Evolutionary conservation across 2,888 invertebrate species (phyloP).

Genomic region (Tipula vernalis): DNA sequence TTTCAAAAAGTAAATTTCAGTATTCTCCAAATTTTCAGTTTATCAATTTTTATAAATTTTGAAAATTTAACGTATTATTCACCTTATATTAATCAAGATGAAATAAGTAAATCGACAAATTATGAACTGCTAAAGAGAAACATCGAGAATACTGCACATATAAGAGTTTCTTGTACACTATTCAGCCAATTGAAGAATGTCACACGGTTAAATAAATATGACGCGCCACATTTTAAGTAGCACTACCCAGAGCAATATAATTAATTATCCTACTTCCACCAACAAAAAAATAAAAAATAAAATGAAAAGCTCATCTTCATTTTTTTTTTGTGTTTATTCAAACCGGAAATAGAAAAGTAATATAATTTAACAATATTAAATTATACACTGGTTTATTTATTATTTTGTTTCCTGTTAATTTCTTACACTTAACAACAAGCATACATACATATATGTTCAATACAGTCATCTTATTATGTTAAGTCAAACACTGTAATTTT

Average conservation of each 20-base stretch:
- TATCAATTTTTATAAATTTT: too few species aligned
- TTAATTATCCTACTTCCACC: not conserved
- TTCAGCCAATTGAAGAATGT: not conserved
- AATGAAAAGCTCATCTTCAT: not conserved
- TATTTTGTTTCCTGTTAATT: not conserved
- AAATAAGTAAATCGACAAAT: too few species aligned
- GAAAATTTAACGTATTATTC: too few species aligned
- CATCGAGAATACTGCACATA: too few species aligned
- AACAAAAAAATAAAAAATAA: not conserved
- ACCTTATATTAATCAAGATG: too few species aligned
- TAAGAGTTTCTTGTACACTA: too few species aligned
- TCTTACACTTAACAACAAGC: not conserved
- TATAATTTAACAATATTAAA: not conserved
- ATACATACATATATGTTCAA: not conserved
- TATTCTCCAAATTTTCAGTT: too few species aligned
- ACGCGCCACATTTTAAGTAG: not conserved
- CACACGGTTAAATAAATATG: not conserved
- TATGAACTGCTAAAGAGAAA: too few species aligned
- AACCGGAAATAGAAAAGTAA: not conserved
- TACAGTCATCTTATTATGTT: not conserved
- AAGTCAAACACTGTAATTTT: constrained; percentile 4
- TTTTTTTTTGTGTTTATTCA: not conserved
- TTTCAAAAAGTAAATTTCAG: too few species aligned
- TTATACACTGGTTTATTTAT: not conserved
- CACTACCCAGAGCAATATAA: not conserved